Base-by-base conservation (phyloP, 2,888 invertebrate genomes). In the Lomographa bimaculata region DNA sequence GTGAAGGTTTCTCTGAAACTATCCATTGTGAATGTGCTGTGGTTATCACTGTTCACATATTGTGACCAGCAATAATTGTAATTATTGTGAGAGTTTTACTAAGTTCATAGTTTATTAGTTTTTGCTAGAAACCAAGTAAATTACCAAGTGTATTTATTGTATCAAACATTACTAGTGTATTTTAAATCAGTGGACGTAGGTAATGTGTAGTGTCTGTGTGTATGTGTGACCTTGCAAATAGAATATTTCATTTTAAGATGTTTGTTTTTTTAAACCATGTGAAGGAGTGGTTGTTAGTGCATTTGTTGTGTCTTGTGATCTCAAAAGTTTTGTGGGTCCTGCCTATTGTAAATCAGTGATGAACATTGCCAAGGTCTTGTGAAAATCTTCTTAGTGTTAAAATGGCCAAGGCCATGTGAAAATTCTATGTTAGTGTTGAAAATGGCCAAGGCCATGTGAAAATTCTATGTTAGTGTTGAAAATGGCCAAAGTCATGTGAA, bases 241-340 rank as follows among this genome's bases (percentile, higher is more conserved):
- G 86, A 89, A 70, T 75, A 79, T 85, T 77, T 72, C 72, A 75
- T 77, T 73, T 65, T 50, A 75, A 61, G 71, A 75, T 83, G 84
- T 87, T n/a, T 70, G 84, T 87, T 87, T 87, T 86, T 82, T 83
- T 86, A 72, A 55, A 81, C 86, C 86, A 81, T 78, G 85, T 85
- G 82, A 47, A 36, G 7, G 30, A 47, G 59, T 63, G 60, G 16
- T 25, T 49, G 40, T 41, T 23, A 42, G 50, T 54, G 51, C 27
- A 39, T 36, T 48, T n/a, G n/a, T 30, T 43, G 53, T 50, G 47
- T 36, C 29, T 19, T 17, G 47, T 47, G 50, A 32, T 38, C 24
- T 26, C 14, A 23, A 18, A 10, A 32, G 44, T 49, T 46, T 21
- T 26, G 46, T 50, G 47, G 35, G 33, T 19, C 18, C n/a, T n/a